Base-by-base conservation (phyloP, 2,888 invertebrate genomes). In the Meteorus cinctellus region DNA sequence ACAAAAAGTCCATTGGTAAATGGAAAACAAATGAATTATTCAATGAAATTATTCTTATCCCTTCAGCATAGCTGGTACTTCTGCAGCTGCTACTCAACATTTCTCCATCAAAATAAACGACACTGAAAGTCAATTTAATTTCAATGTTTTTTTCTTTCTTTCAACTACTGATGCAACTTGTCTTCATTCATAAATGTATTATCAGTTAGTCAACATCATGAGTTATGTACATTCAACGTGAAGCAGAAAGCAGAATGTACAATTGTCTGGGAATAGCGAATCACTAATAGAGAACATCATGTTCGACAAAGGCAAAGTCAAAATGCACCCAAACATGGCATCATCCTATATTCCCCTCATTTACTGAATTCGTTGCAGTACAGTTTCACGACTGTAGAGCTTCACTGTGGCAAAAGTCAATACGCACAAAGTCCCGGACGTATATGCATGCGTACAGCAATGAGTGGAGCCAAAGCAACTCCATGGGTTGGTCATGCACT, bases 21-120 rank as follows among this genome's bases (percentile, higher is more conserved):
- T 60, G 36, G 55, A 59, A 55, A 29, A 31, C 59, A 8, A 70
- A 70, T 70, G 70, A 70, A 70, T 70, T 60, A 60, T 70, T 70
- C 70, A 70, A 24, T 27, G 12, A 60, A 59, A 36, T 55, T 62
- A 55, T 55, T 55, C n/a, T 6, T 55, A 55, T 55, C 19, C 55
- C 19, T 55, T 19, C 55, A 55, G 2, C 19, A n/a, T 55, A 55
- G 19, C 19, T 55, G 8, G 6, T 55, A 8, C 48, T 48, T n/a
- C 55, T 55, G 55, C 55, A 19, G 19, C 55, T 62, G 16, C 29
- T 29, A 29, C 59, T 60, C 59, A 60, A 60, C 24, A 60, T 60
- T 60, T 19, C 59, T 29, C 12, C 31, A 14, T 31, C 14, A 62
- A 29, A 10, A 29, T 29, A 62, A 62, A 62, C 12, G 62, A 62